Conservation (phyloP, 1,140 invertebrate species). For the Drosophila pectinifera region DNA sequence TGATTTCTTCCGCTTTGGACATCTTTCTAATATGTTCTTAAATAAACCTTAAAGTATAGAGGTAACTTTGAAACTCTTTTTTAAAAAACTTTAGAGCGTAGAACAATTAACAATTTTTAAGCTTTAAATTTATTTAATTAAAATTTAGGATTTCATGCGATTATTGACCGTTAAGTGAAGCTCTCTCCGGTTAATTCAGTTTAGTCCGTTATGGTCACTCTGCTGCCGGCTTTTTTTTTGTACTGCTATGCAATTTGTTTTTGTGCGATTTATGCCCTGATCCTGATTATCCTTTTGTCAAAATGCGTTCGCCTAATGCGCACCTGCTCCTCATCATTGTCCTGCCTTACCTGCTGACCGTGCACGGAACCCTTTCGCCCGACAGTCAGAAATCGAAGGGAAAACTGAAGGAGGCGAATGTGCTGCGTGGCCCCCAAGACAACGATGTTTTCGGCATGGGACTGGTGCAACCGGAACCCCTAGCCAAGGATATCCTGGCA, state of each 20-base stretch:
- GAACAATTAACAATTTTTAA: no score
- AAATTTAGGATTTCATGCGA: neutral
- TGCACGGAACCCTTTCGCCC: conserved; percentile 85
- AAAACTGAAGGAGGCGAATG: conserved; percentile 81
- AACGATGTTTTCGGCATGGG: conserved; percentile 89
- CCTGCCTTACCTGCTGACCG: conserved; percentile 39
- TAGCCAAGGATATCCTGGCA: conserved; percentile 90
- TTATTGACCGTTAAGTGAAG: neutral
- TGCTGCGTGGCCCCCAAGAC: conserved; percentile 88
- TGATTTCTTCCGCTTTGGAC: no score
- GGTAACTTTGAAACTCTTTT: neutral
- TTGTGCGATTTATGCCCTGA: conserved; percentile 45
- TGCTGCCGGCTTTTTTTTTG: conserved; percentile 33
- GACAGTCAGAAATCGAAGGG: conserved; percentile 85
- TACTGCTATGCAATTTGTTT: conserved; percentile 45
- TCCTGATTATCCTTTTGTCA: conserved; percentile 27
- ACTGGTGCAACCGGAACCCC: conserved; percentile 88
- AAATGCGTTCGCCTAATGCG: conserved; percentile 46
- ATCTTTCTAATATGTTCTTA: neutral
- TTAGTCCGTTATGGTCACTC: conserved; percentile 2
- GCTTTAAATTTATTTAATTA: neutral
- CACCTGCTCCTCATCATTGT: conserved; percentile 33
- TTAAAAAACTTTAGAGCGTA: no score
- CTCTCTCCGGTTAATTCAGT: neutral
- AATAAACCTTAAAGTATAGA: neutral